Conservation (phyloP, 2,888 invertebrate genomes). For the Tineola bisselliella region DNA sequence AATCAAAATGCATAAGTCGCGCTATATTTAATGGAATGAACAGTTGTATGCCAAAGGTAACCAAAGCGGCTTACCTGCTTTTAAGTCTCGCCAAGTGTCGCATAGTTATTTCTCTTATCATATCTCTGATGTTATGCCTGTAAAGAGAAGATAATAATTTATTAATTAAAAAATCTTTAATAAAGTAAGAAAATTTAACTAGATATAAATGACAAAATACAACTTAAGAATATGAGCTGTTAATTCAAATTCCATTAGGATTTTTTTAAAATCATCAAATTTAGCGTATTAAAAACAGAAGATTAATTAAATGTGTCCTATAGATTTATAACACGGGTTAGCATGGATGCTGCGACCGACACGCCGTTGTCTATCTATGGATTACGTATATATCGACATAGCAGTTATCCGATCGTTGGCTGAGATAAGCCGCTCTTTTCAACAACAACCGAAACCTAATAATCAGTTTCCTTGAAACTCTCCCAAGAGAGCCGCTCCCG, state of each 20-base stretch:
- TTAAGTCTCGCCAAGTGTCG: background rate
- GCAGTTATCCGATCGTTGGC: constrained; percentile 2
- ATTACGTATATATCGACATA: background rate
- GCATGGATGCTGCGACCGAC: background rate
- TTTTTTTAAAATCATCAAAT: too few relatives aligned
- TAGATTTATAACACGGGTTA: background rate
- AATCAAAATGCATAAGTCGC: background rate
- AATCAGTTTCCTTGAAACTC: constrained; percentile 64
- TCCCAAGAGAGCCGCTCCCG: constrained; percentile 57
- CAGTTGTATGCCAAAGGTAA: background rate
- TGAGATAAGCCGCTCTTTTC: constrained; percentile 39
- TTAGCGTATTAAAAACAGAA: background rate
- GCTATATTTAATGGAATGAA: background rate
- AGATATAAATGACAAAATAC: too few relatives aligned
- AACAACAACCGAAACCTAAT: constrained; percentile 55
- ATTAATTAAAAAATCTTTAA: too few relatives aligned
- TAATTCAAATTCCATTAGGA: too few relatives aligned
- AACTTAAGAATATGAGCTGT: too few relatives aligned
- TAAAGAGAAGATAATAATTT: background rate
- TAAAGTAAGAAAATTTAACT: too few relatives aligned
- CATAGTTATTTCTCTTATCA: background rate
- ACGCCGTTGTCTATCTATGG: background rate
- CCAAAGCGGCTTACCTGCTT: background rate
- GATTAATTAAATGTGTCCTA: background rate
- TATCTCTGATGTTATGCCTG: background rate